Evolutionary conservation across 1,140 invertebrate species (phyloP).

Genomic region (Drosophila nikananu): DNA sequence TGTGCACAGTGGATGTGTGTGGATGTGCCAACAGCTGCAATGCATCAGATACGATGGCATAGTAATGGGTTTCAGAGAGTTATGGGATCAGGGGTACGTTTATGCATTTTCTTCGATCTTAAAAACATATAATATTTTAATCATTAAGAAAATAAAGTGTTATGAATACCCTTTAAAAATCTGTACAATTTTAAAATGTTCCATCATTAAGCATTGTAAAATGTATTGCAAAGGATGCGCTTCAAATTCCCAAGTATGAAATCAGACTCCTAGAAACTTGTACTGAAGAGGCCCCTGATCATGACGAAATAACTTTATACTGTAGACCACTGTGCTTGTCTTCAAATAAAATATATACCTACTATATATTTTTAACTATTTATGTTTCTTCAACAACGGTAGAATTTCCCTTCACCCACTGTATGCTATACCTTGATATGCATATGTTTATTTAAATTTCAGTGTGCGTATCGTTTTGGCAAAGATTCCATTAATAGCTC

Average conservation of each 20-base stretch:
- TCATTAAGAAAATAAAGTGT: not conserved
- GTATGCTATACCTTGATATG: not conserved
- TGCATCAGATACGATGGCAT: constrained; percentile 21
- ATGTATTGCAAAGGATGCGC: not conserved
- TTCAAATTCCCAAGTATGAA: constrained; percentile 1
- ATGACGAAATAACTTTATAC: too few relatives aligned
- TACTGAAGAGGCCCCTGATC: not conserved
- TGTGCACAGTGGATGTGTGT: constrained; percentile 15
- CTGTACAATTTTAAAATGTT: not conserved
- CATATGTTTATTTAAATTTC: constrained; percentile 33
- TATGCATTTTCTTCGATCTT: not conserved
- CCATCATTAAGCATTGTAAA: too few relatives aligned
- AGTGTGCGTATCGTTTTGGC: constrained; percentile 66
- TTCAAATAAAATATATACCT: not conserved
- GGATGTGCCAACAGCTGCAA: constrained; percentile 18
- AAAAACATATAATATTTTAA: not conserved
- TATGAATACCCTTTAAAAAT: not conserved
- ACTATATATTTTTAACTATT: not conserved
- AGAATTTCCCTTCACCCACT: not conserved
- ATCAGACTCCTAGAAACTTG: too few relatives aligned
- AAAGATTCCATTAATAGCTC: constrained; percentile 78
- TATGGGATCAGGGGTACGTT: not conserved
- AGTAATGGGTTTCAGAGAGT: not conserved
- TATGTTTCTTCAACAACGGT: not conserved
- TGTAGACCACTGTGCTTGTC: too few relatives aligned